These are phyloP conservation scores for Lepidochrysops patricia DNA, from an alignment of 2,888 invertebrate species.

Conservation along the genomic window DNA sequence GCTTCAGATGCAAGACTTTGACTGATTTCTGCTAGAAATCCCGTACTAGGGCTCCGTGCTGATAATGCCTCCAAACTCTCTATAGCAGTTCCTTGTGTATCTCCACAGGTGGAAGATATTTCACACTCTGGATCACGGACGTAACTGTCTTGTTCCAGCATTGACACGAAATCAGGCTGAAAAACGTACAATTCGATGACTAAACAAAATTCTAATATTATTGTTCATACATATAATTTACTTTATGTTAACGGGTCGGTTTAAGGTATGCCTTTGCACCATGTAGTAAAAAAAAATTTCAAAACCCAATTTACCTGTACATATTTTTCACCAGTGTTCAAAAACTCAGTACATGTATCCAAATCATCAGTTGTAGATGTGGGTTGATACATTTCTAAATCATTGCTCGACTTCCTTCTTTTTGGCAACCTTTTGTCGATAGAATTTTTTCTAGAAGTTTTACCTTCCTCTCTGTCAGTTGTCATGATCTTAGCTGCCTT, in stretches of 20 bases:
- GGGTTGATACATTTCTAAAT: conserved; percentile 64
- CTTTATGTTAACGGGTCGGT: no score
- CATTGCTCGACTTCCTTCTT: conserved; percentile 57
- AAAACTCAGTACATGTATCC: conserved; percentile 49
- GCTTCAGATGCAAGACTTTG: conserved; percentile 58
- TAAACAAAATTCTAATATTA: no score
- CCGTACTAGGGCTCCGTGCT: conserved; percentile 59
- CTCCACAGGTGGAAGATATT: conserved; percentile 54
- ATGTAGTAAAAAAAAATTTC: neutral
- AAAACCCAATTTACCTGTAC: conserved; percentile 43
- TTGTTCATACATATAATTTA: neutral
- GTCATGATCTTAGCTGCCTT: conserved; percentile 65
- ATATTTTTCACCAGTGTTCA: conserved; percentile 54
- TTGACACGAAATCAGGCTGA: conserved; percentile 61
- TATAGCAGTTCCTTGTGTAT: conserved; percentile 59
- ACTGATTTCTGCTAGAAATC: conserved; percentile 67
- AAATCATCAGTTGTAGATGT: conserved; percentile 64
- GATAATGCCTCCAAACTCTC: conserved; percentile 70
- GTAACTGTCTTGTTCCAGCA: conserved; percentile 60
- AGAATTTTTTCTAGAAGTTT: conserved; percentile 36
- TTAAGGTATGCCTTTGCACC: no score
- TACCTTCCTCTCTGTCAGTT: conserved; percentile 45
- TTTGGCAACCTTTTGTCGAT: conserved; percentile 48
- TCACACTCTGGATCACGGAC: conserved; percentile 59
- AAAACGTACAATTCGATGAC: neutral